Conservation (phyloP, 2,888 invertebrate genomes). For the Trilocha varians region DNA sequence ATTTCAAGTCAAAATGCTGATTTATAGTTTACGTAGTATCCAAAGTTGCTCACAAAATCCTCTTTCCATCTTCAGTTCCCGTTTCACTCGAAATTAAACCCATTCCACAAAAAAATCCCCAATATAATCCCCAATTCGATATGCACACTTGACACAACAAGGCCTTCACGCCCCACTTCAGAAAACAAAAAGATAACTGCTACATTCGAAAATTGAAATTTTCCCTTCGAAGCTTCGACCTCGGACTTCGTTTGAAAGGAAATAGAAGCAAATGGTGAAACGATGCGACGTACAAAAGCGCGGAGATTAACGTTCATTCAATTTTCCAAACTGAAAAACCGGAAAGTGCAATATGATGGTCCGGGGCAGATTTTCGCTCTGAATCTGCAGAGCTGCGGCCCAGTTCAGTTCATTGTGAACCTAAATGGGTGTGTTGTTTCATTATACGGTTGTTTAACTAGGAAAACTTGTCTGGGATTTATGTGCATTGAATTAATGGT, state of each 20-base stretch:
- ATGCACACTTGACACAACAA: background rate
- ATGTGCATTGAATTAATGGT: no score
- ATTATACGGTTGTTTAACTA: no score
- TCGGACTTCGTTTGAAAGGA: background rate
- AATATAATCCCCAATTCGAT: no score
- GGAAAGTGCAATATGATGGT: background rate
- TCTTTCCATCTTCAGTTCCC: no score
- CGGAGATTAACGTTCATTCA: background rate
- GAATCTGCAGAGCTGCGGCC: background rate
- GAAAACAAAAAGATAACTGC: background rate
- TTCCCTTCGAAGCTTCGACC: background rate
- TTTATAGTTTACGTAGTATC: no score
- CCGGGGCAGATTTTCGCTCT: background rate
- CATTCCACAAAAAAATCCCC: no score
- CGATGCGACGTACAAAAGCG: background rate
- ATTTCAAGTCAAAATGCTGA: no score
- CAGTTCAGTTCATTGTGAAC: no score
- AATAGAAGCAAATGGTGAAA: background rate
- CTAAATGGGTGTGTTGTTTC: no score
- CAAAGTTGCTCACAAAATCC: no score
- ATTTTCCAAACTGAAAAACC: background rate
- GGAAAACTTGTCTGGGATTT: no score
- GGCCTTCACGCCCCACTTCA: background rate
- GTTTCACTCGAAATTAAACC: no score
- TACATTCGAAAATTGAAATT: background rate